These are phyloP conservation scores for Pseudocheirus occidentalis DNA, from an alignment of 2,797 vertebrate genomes.

Conservation along the genomic window DNA sequence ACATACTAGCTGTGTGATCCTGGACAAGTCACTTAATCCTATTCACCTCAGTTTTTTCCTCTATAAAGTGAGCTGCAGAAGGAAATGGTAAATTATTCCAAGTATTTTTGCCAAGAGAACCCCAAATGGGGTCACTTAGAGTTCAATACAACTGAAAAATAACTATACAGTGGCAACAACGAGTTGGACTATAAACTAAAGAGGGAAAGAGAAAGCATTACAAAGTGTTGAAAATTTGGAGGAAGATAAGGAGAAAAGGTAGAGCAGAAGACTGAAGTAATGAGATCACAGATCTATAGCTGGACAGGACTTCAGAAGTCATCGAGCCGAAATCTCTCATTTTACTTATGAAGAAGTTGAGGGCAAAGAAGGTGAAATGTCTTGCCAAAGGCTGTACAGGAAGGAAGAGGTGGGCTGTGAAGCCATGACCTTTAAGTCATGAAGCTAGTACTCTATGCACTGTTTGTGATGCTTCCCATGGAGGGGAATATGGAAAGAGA, in stretches of 20 bases:
- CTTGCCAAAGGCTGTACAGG: not conserved
- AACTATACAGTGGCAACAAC: not conserved
- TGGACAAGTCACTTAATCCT: not conserved
- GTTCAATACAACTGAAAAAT: not conserved
- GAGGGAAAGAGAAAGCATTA: not conserved
- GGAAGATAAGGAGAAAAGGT: not conserved
- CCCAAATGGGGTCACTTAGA: not conserved
- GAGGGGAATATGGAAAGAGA: not conserved
- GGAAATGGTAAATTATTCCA: not conserved
- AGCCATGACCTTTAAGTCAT: not conserved
- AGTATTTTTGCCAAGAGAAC: not conserved
- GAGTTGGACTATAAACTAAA: not conserved
- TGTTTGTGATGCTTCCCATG: not conserved
- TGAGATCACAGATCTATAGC: not conserved
- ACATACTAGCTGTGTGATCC: not conserved
- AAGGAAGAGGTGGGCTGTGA: not conserved
- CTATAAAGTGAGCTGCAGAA: not conserved
- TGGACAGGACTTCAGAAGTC: not conserved
- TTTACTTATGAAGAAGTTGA: not conserved
- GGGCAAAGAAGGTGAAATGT: not conserved
- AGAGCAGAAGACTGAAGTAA: not conserved
- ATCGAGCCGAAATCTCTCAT: not conserved
- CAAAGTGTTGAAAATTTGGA: not conserved
- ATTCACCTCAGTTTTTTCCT: not conserved
- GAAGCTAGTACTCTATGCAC: not conserved